Conservation (phyloP, 2,113 vertebrate species). For the Oryzias javanicus region DNA sequence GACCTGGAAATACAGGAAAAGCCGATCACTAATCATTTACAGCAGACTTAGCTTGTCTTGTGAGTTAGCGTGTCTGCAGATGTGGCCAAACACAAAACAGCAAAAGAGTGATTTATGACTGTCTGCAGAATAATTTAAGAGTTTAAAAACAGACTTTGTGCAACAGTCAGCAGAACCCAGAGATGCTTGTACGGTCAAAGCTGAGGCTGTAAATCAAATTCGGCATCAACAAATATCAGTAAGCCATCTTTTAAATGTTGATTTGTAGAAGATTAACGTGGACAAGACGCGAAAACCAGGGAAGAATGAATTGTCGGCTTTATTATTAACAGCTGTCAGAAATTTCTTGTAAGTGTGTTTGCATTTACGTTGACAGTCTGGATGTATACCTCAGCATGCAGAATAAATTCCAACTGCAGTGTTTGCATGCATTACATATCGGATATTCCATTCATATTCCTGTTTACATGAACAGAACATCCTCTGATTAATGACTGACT, state of each 20-base stretch:
- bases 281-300: slow-evolving; percentile 1
- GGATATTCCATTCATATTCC: neutral
- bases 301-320: neutral
- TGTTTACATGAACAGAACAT: neutral
- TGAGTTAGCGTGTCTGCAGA: neutral
- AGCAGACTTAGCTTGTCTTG: slow-evolving; percentile 41
- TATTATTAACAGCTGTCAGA: neutral
- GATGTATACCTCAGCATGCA: neutral
- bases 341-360: no score
- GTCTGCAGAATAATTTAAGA: slow-evolving; percentile 11
- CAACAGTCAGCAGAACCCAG: slow-evolving; percentile 11
- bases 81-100: slow-evolving; percentile 10
- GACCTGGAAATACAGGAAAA: slow-evolving; percentile 54
- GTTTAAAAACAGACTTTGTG: slow-evolving; percentile 19
- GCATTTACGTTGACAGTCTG: no score
- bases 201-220: slow-evolving; percentile 69
- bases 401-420: neutral
- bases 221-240: slow-evolving; percentile 33
- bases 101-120: slow-evolving; percentile 70
- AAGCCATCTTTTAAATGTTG: slow-evolving; percentile 8
- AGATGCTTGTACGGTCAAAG: slow-evolving; percentile 58
- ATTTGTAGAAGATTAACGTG: neutral
- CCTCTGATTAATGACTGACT: neutral
- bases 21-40: slow-evolving; percentile 70
- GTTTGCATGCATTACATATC: neutral